Evolutionary conservation across 2,888 invertebrate genomes (phyloP).

Genomic region (Nomada ruficornis): DNA sequence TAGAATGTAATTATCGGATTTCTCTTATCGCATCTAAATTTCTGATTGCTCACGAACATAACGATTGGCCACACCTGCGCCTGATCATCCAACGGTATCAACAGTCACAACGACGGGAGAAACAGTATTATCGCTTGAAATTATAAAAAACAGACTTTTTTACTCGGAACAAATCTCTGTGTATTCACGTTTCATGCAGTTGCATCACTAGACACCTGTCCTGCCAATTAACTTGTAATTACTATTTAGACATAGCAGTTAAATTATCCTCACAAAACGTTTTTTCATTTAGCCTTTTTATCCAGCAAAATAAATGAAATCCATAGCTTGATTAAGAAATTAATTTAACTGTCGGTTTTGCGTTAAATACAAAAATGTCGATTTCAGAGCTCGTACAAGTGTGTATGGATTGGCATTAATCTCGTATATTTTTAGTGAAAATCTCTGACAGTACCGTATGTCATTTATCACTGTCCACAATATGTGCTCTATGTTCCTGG

Average conservation of each 20-base stretch:
- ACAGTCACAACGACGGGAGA: neutral
- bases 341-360: too few relatives aligned
- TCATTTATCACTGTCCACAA: neutral
- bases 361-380: too few relatives aligned
- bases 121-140: neutral
- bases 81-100: constrained; percentile 2
- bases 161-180: neutral
- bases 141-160: neutral
- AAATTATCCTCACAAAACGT: neutral
- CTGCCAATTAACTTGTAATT: constrained; percentile 11
- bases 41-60: constrained; percentile 1
- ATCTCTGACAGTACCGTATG: neutral
- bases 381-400: neutral
- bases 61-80: neutral
- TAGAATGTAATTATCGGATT: constrained; percentile 36
- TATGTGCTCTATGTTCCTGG: neutral
- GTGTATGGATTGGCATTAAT: neutral
- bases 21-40: constrained; percentile 25
- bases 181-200: neutral
- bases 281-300: neutral
- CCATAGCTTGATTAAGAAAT: too few relatives aligned
- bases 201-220: neutral
- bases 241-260: neutral
- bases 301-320: neutral
- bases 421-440: neutral